Percentiles rank a stretch among this genome's conserved stretches.
phyloP scores from a whole-genome alignment of 2,797 vertebrate species.

The Enteromius treurensis region DNA sequence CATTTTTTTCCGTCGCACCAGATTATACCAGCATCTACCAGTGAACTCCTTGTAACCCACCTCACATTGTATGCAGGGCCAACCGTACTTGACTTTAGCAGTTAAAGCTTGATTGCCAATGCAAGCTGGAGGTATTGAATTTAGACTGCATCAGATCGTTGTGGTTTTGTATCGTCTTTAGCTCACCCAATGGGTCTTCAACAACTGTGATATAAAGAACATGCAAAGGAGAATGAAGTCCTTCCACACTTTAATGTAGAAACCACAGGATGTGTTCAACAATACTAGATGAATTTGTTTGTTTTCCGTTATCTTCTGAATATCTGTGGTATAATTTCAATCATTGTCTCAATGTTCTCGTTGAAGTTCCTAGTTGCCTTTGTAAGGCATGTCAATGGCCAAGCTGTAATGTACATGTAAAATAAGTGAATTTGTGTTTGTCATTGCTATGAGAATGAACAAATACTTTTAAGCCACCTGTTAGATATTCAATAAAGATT shows the following conservation, averaged over 20 bases:
- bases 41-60: slow-evolving; percentile 42
- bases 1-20: slow-evolving; percentile 41
- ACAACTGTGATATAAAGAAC: slow-evolving; percentile 64
- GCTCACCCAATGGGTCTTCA: slow-evolving; percentile 55
- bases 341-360: slow-evolving; percentile 61
- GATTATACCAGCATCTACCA: slow-evolving; percentile 62
- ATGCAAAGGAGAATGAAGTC: slow-evolving; percentile 55
- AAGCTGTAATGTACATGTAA: slow-evolving; percentile 60
- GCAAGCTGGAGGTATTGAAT: slow-evolving; percentile 48
- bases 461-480: slow-evolving; percentile 62
- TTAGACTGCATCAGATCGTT: slow-evolving; percentile 54
- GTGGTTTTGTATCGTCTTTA: slow-evolving; percentile 53
- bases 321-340: slow-evolving; percentile 56
- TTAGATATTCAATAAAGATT: slow-evolving; percentile 67
- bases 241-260: slow-evolving; percentile 50
- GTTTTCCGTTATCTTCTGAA: slow-evolving; percentile 52
- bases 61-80: slow-evolving; percentile 50
- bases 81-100: slow-evolving; percentile 36
- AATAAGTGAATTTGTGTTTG: slow-evolving; percentile 58
- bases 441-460: slow-evolving; percentile 65
- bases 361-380: slow-evolving; percentile 67
- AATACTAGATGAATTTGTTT: slow-evolving; percentile 49
- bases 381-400: slow-evolving; percentile 66
- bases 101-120: slow-evolving; percentile 35
- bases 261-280: slow-evolving; percentile 52